Conservation (phyloP, 2,113 vertebrate species). For the Eudyptes chrysolophus region DNA sequence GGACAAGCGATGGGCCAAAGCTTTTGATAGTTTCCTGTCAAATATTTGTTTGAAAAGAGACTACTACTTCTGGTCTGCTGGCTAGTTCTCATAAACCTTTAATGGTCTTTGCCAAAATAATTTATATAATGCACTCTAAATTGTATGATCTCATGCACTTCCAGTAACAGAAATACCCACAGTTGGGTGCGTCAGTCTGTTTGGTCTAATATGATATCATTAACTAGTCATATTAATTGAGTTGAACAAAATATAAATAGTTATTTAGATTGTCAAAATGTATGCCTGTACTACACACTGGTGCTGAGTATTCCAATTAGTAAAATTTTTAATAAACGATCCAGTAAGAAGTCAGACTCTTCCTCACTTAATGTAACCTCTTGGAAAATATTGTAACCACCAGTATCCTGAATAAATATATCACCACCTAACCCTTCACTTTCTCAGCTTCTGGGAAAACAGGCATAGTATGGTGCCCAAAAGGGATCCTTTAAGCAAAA, state of each 20-base stretch:
- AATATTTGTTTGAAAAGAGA: constrained; percentile 30
- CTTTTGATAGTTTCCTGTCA: constrained; percentile 40
- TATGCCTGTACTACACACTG: neutral
- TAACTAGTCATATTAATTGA: constrained; percentile 4
- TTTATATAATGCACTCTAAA: constrained; percentile 51
- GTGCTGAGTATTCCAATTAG: neutral
- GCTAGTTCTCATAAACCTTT: constrained; percentile 54
- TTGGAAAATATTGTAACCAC: neutral
- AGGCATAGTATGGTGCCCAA: neutral
- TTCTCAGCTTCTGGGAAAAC: neutral
- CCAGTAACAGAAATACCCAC: constrained; percentile 11
- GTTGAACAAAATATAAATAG: neutral
- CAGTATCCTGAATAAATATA: neutral
- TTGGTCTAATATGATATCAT: neutral
- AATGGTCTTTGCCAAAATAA: constrained; percentile 54
- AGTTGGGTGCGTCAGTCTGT: neutral
- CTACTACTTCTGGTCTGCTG: constrained; percentile 34
- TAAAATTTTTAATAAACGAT: neutral
- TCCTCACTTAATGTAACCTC: neutral
- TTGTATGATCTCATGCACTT: constrained; percentile 26
- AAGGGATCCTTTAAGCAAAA: neutral
- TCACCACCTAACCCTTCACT: neutral
- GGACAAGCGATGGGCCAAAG: neutral
- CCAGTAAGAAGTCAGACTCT: neutral
- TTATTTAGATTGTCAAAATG: neutral